Base-by-base conservation (phyloP, 2,888 invertebrate species). In the Steinernema carpocapsae region DNA sequence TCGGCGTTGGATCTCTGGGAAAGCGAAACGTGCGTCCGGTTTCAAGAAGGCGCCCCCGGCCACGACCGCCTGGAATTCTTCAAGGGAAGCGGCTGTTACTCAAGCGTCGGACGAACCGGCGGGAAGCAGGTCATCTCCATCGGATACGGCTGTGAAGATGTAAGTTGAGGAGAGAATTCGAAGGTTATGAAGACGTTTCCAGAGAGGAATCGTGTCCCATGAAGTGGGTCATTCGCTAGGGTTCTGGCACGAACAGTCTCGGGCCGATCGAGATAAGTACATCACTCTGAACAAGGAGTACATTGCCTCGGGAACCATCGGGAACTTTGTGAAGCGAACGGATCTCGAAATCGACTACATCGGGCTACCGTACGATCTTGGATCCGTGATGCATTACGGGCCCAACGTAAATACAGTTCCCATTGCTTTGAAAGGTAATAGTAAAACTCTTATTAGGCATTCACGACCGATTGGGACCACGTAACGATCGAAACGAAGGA, bases 71-170 rank as follows among this genome's bases (percentile, higher is more conserved):
- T 86, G 19, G 80, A 85, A 29, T 86, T 86, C 75, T 84, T 86
- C 76, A 78, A 81, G 26, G 83, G 83, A 72, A 80, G 82, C 17
- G 83, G 85, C 22, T 84, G 84, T 72, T 84, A 82, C 74, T 84
- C 84, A 7, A 78, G 78, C 17, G 86, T 86, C 0, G 87, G 87
- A 42, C 76, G 82, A 26, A 82, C 81, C 14, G 87, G 87, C 4
- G 87, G 87, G 14, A 79, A 77, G 12, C 87, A 87, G 73, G 77
- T 82, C 59, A 80, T 87, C n/a, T 87, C 86, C 3, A 85, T 87
- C 74, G 87, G 87, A 6, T 80, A 79, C 64, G 87, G 87, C 42
- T 87, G 87, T 73, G 85, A 86, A 59, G 83, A 82, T 72, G 85
- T 87, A 70, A 76, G 80, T 74, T 51, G 1, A n/a, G 17, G 17